Evolutionary conservation across 1,140 invertebrate genomes (phyloP).

Genomic region (Pseudobourletiella spinata): DNA sequence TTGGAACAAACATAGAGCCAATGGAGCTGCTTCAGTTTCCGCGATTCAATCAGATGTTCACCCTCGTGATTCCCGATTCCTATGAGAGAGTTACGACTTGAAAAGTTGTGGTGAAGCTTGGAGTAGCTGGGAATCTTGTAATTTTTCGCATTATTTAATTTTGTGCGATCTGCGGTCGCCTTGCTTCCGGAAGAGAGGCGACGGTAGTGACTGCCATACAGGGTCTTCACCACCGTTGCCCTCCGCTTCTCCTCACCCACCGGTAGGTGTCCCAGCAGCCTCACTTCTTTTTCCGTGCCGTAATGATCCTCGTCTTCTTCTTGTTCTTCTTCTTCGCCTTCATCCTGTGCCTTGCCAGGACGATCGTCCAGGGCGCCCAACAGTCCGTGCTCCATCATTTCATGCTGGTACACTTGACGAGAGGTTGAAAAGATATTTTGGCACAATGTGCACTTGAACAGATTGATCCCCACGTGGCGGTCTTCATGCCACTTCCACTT

Average conservation of each 20-base stretch:
- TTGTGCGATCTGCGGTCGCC: neutral
- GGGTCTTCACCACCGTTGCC: neutral
- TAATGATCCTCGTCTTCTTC: neutral
- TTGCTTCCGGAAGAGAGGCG: conserved; percentile 1
- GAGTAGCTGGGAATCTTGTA: neutral
- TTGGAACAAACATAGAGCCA: conserved; percentile 30
- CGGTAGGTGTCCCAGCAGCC: neutral
- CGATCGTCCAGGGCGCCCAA: neutral
- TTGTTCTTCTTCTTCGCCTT: neutral
- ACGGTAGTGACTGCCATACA: neutral
- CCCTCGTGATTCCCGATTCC: conserved; percentile 7
- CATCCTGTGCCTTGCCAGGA: neutral
- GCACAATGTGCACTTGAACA: conserved; percentile 32
- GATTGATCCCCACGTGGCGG: conserved; percentile 25
- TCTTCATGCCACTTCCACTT: conserved; percentile 30
- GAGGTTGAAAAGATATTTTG: conserved; percentile 16
- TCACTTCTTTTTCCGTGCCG: neutral
- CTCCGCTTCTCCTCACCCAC: neutral
- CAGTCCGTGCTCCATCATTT: conserved; percentile 21
- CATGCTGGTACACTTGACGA: conserved; percentile 22
- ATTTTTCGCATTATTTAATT: no score
- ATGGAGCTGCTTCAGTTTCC: conserved; percentile 30
- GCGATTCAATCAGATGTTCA: conserved; percentile 11
- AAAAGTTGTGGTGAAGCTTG: neutral
- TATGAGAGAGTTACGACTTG: neutral